These are phyloP conservation scores for Conops quadrifasciatus DNA, from an alignment of 2,888 invertebrate species.

Conservation along the genomic window DNA sequence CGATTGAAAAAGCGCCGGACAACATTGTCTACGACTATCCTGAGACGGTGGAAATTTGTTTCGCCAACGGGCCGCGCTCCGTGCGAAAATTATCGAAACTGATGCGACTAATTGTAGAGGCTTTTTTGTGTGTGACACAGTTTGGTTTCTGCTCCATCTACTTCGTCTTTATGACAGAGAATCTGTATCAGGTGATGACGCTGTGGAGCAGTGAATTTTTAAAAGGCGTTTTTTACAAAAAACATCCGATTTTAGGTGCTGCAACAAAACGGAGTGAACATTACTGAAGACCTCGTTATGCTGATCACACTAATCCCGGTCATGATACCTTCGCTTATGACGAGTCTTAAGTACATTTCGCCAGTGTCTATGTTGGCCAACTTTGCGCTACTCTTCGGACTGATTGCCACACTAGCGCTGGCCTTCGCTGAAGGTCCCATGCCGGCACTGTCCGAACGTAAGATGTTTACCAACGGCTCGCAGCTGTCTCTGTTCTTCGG, in stretches of 20 bases:
- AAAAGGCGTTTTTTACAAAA: background rate
- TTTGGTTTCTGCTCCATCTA: slow-evolving; percentile 98
- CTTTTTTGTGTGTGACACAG: slow-evolving; percentile 91
- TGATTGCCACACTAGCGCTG: slow-evolving; percentile 80
- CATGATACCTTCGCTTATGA: slow-evolving; percentile 59
- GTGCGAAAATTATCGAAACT: slow-evolving; percentile 70
- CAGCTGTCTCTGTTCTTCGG: slow-evolving; percentile 90
- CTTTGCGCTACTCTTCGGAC: slow-evolving; percentile 73
- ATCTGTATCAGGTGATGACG: slow-evolving; percentile 71
- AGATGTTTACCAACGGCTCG: slow-evolving; percentile 70
- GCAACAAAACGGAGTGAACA: slow-evolving; percentile 53
- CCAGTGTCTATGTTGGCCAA: slow-evolving; percentile 83
- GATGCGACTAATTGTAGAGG: slow-evolving; percentile 80
- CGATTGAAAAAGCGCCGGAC: slow-evolving; percentile 53
- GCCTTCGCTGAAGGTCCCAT: slow-evolving; percentile 75
- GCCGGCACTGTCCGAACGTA: slow-evolving; percentile 70
- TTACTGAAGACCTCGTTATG: slow-evolving; percentile 55
- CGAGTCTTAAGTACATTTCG: slow-evolving; percentile 66
- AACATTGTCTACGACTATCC: slow-evolving; percentile 77
- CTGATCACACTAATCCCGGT: slow-evolving; percentile 56
- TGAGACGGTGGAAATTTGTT: slow-evolving; percentile 82
- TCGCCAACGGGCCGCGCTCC: slow-evolving; percentile 74
- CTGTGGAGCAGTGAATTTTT: background rate
- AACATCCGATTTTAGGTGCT: slow-evolving; percentile 65
- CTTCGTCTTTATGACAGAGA: slow-evolving; percentile 91